Evolutionary conservation across 2,797 vertebrate genomes (phyloP), one percentile per base, ranked within the genome.

Genomic region (Coluber constrictor): DNA sequence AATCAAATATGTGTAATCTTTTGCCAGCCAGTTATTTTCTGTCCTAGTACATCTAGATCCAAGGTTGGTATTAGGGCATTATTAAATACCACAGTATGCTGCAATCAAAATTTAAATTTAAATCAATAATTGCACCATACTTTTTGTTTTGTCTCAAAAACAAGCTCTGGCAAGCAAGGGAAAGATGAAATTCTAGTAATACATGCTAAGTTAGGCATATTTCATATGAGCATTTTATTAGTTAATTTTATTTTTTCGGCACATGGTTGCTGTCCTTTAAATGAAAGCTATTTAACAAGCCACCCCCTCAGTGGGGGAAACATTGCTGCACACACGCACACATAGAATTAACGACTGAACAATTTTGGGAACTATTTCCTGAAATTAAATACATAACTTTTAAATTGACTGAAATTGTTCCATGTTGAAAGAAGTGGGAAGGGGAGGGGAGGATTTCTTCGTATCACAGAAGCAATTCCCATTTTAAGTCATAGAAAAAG

Each of bases 141-240:
- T 27, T 56, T 91, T 79, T 55, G 10, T 51, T 83, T 61, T 16
- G 9, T n/a, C n/a, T 86, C 93, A 93, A 11, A 51, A 93, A 47
- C 0, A 2, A 18, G 55, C 87, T 56, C 1, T 5, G 61, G 2
- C 11, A 92, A 13, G 57, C 32, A 20, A 5, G n/a, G 87, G 93
- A 88, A 70, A 47, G 88, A 70, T 91, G 79, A 66, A 94, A 61
- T 29, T 86, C 7, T 6, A 91, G 55, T 0, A 3, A 91, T 60
- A 90, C 51, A 95, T 94, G 96, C 1, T 87, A 94, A 93, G 91
- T 32, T 57, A 7, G 86, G 96, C 91, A 96, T 93, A 10, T 63
- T 91, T 95, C n/a, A 95, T 95, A 94, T 95, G 95, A 92, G 79
- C n/a, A 93, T 95, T 91, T 86, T 90, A 95, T 96, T 96, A 96